phyloP scores from a whole-genome alignment of 2,888 invertebrate genomes.

The Andrena dorsata region DNA sequence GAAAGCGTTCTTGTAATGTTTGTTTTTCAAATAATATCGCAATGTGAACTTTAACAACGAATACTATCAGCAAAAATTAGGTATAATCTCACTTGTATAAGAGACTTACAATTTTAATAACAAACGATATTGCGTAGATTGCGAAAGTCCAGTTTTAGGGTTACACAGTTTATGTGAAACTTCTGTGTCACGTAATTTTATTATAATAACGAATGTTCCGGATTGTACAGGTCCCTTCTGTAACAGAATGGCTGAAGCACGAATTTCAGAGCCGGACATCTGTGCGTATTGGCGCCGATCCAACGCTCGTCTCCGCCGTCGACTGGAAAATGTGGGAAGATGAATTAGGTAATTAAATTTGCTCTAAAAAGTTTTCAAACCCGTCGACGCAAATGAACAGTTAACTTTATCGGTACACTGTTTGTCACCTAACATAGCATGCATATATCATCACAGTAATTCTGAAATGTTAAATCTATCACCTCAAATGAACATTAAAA shows the following conservation, averaged over 20 bases:
- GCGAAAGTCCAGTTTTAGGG: too few relatives aligned
- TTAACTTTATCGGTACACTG: neutral
- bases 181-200: too few relatives aligned
- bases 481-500: neutral
- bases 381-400: neutral
- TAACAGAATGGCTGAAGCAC: slow-evolving; percentile 89
- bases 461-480: neutral
- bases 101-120: too few relatives aligned
- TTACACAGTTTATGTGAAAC: too few relatives aligned
- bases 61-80: too few relatives aligned
- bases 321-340: slow-evolving; percentile 89
- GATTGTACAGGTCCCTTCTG: slow-evolving; percentile 84
- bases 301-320: slow-evolving; percentile 89
- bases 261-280: slow-evolving; percentile 83
- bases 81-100: too few relatives aligned
- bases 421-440: neutral
- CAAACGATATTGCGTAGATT: too few relatives aligned
- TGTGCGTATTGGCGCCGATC: slow-evolving; percentile 91
- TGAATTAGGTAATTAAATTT: slow-evolving; percentile 84
- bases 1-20: too few relatives aligned
- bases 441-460: neutral
- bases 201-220: neutral
- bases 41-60: too few relatives aligned
- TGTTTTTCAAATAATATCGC: too few relatives aligned
- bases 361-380: neutral